Percentiles rank a stretch among this genome's conserved stretches.
phyloP scores from a whole-genome alignment of 1,140 invertebrate genomes.

The Listronotus bonariensis region DNA sequence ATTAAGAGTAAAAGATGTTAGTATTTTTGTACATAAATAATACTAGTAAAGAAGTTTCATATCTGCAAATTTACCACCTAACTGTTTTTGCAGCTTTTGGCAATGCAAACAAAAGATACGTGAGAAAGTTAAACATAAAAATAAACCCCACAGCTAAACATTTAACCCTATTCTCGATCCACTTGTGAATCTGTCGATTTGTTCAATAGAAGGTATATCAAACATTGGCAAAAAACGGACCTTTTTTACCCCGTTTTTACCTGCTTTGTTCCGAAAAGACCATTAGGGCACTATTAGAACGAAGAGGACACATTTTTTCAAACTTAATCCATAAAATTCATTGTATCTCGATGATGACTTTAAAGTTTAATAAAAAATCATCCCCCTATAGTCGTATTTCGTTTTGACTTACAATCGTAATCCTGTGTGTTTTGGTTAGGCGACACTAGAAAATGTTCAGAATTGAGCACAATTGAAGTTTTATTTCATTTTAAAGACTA shows the following conservation, averaged over 20 bases:
- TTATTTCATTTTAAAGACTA: constrained; percentile 10
- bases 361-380: constrained; percentile 25
- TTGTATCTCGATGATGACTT: constrained; percentile 33
- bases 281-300: constrained; percentile 33
- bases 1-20: too few species aligned
- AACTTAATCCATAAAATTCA: constrained; percentile 34
- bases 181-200: constrained; percentile 35
- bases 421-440: constrained; percentile 32
- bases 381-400: constrained; percentile 13
- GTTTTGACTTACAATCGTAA: constrained; percentile 27
- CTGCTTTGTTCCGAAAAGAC: constrained; percentile 29
- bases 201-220: constrained; percentile 35
- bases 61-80: not conserved
- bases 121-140: constrained; percentile 37
- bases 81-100: constrained; percentile 12
- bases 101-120: constrained; percentile 25
- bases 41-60: too few species aligned
- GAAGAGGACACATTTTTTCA: constrained; percentile 30
- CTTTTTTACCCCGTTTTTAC: constrained; percentile 28
- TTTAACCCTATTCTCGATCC: constrained; percentile 33
- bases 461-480: constrained; percentile 3
- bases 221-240: constrained; percentile 29
- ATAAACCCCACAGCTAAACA: constrained; percentile 26
- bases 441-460: constrained; percentile 16
- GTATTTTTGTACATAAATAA: too few species aligned